These are phyloP conservation scores for Mechanitis mazaeus DNA, from an alignment of 2,888 invertebrate species.

Conservation along the genomic window DNA sequence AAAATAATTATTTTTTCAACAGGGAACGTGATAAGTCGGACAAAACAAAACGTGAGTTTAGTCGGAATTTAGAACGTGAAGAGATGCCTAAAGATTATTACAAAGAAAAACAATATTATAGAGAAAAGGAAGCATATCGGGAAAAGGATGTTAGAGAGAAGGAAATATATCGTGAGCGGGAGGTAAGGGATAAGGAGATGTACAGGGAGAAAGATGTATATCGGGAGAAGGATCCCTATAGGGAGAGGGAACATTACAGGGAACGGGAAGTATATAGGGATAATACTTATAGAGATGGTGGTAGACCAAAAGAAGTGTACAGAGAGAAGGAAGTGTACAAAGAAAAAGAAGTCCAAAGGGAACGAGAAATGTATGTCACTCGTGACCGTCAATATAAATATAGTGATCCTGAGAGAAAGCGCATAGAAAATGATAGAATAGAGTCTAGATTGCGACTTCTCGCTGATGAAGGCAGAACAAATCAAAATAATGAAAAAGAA, in stretches of 20 bases:
- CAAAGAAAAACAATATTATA: slow-evolving; percentile 66
- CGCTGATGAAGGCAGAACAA: slow-evolving; percentile 58
- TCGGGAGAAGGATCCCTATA: slow-evolving; percentile 62
- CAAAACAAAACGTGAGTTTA: slow-evolving; percentile 60
- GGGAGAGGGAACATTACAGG: slow-evolving; percentile 63
- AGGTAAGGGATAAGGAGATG: slow-evolving; percentile 55
- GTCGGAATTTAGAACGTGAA: slow-evolving; percentile 60
- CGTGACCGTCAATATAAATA: slow-evolving; percentile 64
- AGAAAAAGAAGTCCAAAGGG: slow-evolving; percentile 58
- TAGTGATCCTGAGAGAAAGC: slow-evolving; percentile 57
- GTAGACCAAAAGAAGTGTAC: slow-evolving; percentile 50
- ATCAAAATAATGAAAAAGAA: slow-evolving; percentile 68
- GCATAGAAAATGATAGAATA: slow-evolving; percentile 57
- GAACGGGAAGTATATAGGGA: slow-evolving; percentile 58
- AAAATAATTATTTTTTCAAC: slow-evolving; percentile 53
- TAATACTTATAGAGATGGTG: slow-evolving; percentile 47
- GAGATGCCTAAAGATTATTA: slow-evolving; percentile 69
- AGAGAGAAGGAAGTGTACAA: slow-evolving; percentile 52
- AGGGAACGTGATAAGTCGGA: slow-evolving; percentile 70
- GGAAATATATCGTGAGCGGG: slow-evolving; percentile 57
- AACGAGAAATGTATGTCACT: slow-evolving; percentile 49
- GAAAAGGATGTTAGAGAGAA: slow-evolving; percentile 47
- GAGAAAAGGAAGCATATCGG: slow-evolving; percentile 51
- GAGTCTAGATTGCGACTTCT: slow-evolving; percentile 60
- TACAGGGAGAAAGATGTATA: slow-evolving; percentile 56